phyloP scores from a whole-genome alignment of 2,888 invertebrate species.

The Metallyticus violacea region DNA sequence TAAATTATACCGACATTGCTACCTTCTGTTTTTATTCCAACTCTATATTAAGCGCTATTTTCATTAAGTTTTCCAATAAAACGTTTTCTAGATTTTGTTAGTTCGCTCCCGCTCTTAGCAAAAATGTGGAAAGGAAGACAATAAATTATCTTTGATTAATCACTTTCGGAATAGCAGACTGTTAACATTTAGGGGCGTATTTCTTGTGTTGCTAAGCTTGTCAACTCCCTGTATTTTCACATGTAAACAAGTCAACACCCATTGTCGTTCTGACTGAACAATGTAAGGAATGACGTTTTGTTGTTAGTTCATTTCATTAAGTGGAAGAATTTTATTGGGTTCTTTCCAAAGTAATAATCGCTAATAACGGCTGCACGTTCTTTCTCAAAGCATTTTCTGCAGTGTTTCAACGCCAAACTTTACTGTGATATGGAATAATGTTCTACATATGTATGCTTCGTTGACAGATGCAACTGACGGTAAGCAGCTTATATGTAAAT shows the following conservation, averaged over 20 bases:
- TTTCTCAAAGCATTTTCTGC: background rate
- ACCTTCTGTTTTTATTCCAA: too few species aligned
- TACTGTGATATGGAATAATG: background rate
- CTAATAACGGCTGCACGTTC: background rate
- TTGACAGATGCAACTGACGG: too few species aligned
- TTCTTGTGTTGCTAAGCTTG: background rate
- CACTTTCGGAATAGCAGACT: too few species aligned
- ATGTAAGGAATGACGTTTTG: background rate
- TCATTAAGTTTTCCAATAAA: too few species aligned
- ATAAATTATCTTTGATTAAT: too few species aligned
- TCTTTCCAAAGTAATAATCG: background rate
- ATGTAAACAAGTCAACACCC: background rate
- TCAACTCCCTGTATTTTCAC: background rate
- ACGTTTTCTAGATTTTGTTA: too few species aligned
- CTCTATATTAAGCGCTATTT: too few species aligned
- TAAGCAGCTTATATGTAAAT: background rate
- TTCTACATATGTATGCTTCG: too few species aligned
- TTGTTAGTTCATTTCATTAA: background rate
- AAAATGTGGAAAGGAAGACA: too few species aligned
- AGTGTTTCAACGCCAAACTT: background rate
- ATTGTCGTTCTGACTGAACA: background rate
- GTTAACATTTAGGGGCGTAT: background rate
- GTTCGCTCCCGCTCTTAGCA: too few species aligned
- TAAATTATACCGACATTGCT: too few species aligned
- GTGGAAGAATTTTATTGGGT: background rate